These are phyloP conservation scores for Bubalus kerabau DNA, from an alignment of 2,113 vertebrate species.

Conservation along the genomic window DNA sequence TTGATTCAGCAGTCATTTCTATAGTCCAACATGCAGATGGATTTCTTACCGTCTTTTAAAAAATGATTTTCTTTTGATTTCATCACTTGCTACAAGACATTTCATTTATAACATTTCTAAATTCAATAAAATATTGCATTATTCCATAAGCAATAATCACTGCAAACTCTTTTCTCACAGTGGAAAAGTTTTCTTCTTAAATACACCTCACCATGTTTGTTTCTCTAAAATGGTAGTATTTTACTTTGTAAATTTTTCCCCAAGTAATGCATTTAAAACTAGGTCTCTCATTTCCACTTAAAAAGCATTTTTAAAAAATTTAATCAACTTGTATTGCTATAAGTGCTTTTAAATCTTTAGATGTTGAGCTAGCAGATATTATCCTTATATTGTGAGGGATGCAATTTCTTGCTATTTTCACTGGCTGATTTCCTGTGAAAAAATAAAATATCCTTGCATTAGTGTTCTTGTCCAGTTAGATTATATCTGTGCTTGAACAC, in stretches of 20 bases:
- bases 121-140: conserved; percentile 35
- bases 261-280: neutral
- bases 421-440: neutral
- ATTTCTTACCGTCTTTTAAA: neutral
- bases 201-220: neutral
- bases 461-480: neutral
- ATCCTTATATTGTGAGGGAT: neutral
- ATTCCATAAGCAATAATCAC: neutral
- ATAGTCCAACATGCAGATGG: neutral
- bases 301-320: neutral
- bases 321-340: neutral
- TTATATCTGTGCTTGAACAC: neutral
- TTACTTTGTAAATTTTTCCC: neutral
- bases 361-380: neutral
- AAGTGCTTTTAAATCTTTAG: neutral
- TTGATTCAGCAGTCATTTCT: conserved; percentile 47
- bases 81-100: neutral
- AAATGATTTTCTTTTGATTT: conserved; percentile 33
- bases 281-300: neutral
- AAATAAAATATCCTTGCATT: neutral
- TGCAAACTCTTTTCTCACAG: neutral
- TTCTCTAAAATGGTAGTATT: neutral
- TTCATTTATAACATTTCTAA: conserved; percentile 25
- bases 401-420: neutral
- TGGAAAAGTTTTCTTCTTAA: neutral